Evolutionary conservation across 2,888 invertebrate species (phyloP).

Genomic region (Pollenia amentaria): DNA sequence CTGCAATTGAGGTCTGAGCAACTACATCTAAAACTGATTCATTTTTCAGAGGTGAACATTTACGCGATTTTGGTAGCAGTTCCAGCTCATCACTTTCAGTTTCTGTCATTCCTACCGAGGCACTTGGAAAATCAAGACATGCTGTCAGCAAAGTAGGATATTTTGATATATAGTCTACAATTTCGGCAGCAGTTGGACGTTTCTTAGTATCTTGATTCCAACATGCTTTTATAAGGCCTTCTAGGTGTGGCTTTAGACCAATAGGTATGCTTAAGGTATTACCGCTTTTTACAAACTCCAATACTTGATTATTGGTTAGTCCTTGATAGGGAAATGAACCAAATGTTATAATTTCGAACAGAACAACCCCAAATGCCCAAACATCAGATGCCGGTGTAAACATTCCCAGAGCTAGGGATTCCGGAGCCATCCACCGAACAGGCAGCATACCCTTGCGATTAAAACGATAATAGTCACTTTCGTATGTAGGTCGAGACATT

Average conservation of each 20-base stretch:
- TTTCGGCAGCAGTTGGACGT: conserved; percentile 91
- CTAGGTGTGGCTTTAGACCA: conserved; percentile 92
- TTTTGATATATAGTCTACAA: conserved; percentile 92
- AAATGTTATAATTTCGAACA: conserved; percentile 95
- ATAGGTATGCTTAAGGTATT: conserved; percentile 90
- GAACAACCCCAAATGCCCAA: conserved; percentile 94
- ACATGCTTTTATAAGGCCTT: conserved; percentile 92
- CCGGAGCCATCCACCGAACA: conserved; percentile 97
- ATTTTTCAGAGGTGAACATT: conserved; percentile 72
- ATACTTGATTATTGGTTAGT: conserved; percentile 92
- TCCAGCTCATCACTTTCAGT: conserved; percentile 83
- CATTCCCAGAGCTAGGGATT: conserved; percentile 91
- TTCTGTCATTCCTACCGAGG: conserved; percentile 90
- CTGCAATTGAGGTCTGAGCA: conserved; percentile 57
- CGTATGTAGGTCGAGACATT: conserved; percentile 94
- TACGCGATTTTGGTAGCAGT: conserved; percentile 78
- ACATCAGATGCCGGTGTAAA: conserved; percentile 95
- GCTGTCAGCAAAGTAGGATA: conserved; percentile 91
- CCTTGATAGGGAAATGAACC: conserved; percentile 96
- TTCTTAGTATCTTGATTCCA: conserved; percentile 90
- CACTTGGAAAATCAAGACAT: conserved; percentile 90
- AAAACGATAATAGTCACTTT: conserved; percentile 95
- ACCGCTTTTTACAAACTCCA: conserved; percentile 91
- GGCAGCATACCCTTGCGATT: conserved; percentile 94
- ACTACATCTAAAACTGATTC: conserved; percentile 75